phyloP scores from a whole-genome alignment of 2,888 invertebrate species.

The Agonopterix arenella region DNA sequence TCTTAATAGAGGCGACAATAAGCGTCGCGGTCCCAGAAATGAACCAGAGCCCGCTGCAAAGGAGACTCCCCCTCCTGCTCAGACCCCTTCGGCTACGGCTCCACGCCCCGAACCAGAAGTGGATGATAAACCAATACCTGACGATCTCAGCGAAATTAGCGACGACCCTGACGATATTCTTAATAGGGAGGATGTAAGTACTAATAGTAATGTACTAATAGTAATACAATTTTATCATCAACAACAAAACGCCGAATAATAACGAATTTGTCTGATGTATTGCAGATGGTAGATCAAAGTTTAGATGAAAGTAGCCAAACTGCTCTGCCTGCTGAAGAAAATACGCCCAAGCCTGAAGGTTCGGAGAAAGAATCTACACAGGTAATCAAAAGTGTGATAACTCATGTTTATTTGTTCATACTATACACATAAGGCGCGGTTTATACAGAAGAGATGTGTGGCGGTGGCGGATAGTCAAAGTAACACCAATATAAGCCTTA shows the following conservation, averaged over 20 bases:
- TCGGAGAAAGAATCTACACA: conserved; percentile 64
- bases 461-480: too few species aligned
- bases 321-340: conserved; percentile 44
- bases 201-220: too few species aligned
- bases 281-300: conserved; percentile 63
- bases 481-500: too few species aligned
- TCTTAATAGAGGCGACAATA: conserved; percentile 45
- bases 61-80: conserved; percentile 48
- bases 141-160: conserved; percentile 91
- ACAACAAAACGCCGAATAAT: too few species aligned
- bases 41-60: conserved; percentile 48
- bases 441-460: too few species aligned
- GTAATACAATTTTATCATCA: too few species aligned
- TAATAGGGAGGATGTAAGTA: conserved; percentile 84
- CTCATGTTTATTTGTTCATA: background rate
- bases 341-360: conserved; percentile 40
- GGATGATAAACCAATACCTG: conserved; percentile 75
- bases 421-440: background rate
- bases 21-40: conserved; percentile 52
- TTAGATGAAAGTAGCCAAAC: conserved; percentile 59
- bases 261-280: background rate
- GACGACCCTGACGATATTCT: conserved; percentile 93
- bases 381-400: conserved; percentile 24
- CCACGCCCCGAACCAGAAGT: conserved; percentile 57
- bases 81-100: conserved; percentile 26